A percentile compares a stretch with the other conserved stretches of the same genome.
Evolutionary conservation across 2,888 invertebrate species (phyloP).

Genomic region (Mantis religiosa): DNA sequence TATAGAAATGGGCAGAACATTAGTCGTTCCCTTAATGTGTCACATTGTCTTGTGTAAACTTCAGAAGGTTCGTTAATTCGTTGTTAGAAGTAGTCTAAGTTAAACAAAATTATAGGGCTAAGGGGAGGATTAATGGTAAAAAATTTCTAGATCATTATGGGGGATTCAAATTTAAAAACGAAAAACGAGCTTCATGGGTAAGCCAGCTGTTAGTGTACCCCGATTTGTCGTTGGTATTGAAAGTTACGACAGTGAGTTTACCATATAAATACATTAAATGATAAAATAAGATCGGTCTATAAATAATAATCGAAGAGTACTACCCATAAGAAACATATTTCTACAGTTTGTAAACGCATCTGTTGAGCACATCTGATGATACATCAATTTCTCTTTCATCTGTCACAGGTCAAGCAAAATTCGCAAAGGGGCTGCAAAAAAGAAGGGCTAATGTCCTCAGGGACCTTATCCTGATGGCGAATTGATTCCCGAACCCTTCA

Average conservation of each 20-base stretch:
- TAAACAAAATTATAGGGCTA: no score
- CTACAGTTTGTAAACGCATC: background rate
- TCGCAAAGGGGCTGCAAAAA: background rate
- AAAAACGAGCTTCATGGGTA: no score
- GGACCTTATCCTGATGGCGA: background rate
- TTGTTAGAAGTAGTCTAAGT: no score
- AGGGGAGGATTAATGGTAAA: no score
- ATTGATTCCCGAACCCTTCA: background rate
- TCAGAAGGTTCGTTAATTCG: no score
- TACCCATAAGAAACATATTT: background rate
- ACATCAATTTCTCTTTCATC: background rate
- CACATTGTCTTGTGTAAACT: no score
- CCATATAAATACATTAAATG: background rate
- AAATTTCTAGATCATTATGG: no score
- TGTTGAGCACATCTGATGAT: background rate
- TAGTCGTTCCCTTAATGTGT: no score
- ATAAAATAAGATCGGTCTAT: background rate
- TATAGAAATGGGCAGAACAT: no score
- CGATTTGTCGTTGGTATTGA: no score
- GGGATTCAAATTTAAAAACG: no score
- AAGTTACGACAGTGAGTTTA: background rate
- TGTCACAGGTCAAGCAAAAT: background rate
- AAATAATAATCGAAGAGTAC: background rate
- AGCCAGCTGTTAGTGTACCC: no score
- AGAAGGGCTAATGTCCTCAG: background rate